Evolutionary conservation across 1,140 invertebrate species (phyloP), one percentile per base, ranked within the genome.

Genomic region (Saccostrea cuccullata): DNA sequence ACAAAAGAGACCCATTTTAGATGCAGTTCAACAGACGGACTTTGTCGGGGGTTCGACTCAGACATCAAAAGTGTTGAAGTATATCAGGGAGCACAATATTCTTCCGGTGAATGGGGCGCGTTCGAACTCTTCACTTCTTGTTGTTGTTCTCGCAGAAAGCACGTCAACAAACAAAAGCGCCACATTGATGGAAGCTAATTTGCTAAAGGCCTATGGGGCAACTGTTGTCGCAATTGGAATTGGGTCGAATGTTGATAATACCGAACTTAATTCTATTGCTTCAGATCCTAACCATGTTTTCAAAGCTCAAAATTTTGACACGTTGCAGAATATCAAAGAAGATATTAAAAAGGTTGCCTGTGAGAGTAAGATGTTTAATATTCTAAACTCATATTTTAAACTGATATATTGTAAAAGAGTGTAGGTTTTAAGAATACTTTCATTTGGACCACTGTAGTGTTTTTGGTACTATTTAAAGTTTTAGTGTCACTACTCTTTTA

Each of bases 131-230:
- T 82, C 87, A 13, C 87, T 90, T 15, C 88, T 89, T 47, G 70
- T 91, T 1, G 86, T 92, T 30, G 88, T 92, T 3, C 85, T 92
- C 6, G 92, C 92, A 2, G 92, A 92, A n/a, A 91, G 91, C 30
- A 89, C 84, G 1, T 92, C 92, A 20, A 83, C 87, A 0, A 55
- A 91, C 40, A 84, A 88, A 13, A 85, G 12, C 0, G 15, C 82
- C 9, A 93, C 92, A 12, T 26, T 87, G 0, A 20, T 20, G 0
- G 73, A 89, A 55, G 89, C 91, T 8, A 85, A 67, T 4, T 15
- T 85, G 17, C 82, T 93, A 20, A 92, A 92, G 40, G 67, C 87
- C 11, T 84, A 70, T 5, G 85, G 87, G 1, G 87, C 89, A 30
- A 84, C 64, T 4, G 84, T 92, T 11, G 86, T 91, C 8, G 87